Conservation (phyloP, 2,113 vertebrate species). For the Thermophis baileyi region DNA sequence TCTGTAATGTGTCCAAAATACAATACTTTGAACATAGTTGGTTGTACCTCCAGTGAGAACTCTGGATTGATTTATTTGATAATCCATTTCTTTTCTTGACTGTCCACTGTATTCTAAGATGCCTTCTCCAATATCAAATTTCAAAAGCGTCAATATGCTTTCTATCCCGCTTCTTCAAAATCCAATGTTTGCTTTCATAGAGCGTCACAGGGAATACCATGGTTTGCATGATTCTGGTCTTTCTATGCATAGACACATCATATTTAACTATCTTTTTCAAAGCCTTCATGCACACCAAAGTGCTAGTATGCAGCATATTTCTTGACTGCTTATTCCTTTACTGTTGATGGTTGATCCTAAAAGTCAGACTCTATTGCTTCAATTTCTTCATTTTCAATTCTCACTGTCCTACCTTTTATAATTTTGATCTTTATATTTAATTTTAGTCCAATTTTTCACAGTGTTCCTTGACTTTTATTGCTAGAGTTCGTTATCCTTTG, state of each 20-base stretch:
- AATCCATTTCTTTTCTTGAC: neutral
- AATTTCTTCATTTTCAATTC: neutral
- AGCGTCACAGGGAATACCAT: neutral
- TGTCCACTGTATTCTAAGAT: neutral
- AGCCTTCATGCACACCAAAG: neutral
- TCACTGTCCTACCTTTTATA: neutral
- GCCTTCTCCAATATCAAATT: neutral
- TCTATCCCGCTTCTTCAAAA: neutral
- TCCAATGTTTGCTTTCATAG: neutral
- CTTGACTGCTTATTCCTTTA: neutral
- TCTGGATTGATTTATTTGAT: neutral
- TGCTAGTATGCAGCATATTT: neutral
- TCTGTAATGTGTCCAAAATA: neutral
- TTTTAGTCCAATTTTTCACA: neutral
- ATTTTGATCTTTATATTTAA: neutral
- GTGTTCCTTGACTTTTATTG: neutral
- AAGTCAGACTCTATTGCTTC: neutral
- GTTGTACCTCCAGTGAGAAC: neutral
- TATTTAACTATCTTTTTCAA: neutral
- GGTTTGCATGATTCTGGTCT: neutral
- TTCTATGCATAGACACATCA: neutral
- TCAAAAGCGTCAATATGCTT: neutral
- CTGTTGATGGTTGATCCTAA: neutral
- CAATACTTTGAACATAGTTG: neutral
- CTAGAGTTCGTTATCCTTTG: neutral